Percentiles rank a stretch among this genome's conserved stretches.
Evolutionary conservation across 2,113 vertebrate species (phyloP).

Genomic region (Otus sunia): DNA sequence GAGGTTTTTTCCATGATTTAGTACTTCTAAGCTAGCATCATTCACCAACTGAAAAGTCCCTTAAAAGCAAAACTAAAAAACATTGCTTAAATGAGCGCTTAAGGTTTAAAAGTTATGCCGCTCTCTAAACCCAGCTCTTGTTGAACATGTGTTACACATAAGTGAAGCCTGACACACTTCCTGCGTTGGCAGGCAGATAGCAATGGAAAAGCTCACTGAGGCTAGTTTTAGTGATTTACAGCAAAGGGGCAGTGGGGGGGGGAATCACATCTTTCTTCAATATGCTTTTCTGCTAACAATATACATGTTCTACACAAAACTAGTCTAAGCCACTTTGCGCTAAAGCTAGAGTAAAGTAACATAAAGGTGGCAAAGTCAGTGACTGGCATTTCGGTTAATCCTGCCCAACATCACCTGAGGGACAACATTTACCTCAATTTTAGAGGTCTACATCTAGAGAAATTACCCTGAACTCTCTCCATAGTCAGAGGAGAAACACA

Average conservation of each 20-base stretch:
- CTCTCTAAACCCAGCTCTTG: slow-evolving; percentile 19
- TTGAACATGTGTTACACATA: slow-evolving; percentile 64
- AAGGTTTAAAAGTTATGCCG: background rate
- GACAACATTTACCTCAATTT: background rate
- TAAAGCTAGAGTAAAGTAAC: background rate
- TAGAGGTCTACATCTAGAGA: background rate
- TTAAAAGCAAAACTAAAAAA: slow-evolving; percentile 17
- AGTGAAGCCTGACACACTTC: slow-evolving; percentile 52
- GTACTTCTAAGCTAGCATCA: background rate
- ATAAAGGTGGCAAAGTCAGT: slow-evolving; percentile 7
- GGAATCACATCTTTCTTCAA: slow-evolving; percentile 56
- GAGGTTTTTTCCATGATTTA: background rate
- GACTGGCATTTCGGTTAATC: background rate
- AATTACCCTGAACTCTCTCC: background rate
- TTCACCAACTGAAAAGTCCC: background rate
- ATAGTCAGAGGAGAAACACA: background rate
- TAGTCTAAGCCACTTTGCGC: background rate
- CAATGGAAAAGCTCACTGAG: slow-evolving; percentile 42
- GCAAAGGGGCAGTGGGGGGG: background rate
- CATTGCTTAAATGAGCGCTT: background rate
- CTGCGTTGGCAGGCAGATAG: slow-evolving; percentile 53
- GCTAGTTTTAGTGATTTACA: slow-evolving; percentile 55
- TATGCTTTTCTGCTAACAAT: slow-evolving; percentile 42
- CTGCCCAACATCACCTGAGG: background rate
- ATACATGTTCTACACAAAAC: background rate